Percentiles rank a stretch among this genome's conserved stretches.
phyloP scores from a whole-genome alignment of 2,888 invertebrate species.

The Drosophila multiciliata region DNA sequence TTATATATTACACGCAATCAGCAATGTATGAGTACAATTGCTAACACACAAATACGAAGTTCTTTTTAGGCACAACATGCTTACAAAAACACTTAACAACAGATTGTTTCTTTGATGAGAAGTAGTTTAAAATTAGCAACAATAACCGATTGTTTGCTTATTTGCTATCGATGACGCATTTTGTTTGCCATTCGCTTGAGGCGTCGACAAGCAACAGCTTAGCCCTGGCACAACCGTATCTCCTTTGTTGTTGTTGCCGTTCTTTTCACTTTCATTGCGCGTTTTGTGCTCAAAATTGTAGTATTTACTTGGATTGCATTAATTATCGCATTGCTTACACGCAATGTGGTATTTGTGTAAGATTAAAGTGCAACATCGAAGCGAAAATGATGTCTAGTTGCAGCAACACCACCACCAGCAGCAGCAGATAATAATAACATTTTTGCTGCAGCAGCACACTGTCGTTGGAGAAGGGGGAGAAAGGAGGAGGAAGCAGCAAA shows the following conservation, averaged over 20 bases:
- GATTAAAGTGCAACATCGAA: slow-evolving; percentile 26
- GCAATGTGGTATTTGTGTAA: slow-evolving; percentile 43
- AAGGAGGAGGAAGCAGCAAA: slow-evolving; percentile 46
- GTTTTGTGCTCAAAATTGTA: slow-evolving; percentile 49
- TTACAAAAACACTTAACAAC: not conserved
- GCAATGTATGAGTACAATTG: not conserved
- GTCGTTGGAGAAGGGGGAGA: slow-evolving; percentile 15
- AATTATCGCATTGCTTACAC: slow-evolving; percentile 35
- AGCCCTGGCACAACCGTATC: slow-evolving; percentile 43
- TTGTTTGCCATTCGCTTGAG: slow-evolving; percentile 33
- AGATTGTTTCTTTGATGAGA: not conserved
- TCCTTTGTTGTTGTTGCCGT: slow-evolving; percentile 55
- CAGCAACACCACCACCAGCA: slow-evolving; percentile 45
- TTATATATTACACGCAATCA: not conserved
- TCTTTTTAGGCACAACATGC: not conserved
- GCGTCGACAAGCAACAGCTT: not conserved
- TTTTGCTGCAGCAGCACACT: slow-evolving; percentile 30
- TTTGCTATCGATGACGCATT: slow-evolving; percentile 31
- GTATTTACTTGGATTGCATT: slow-evolving; percentile 50
- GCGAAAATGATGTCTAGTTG: slow-evolving; percentile 61
- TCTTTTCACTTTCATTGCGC: slow-evolving; percentile 74
- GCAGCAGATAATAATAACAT: slow-evolving; percentile 64
- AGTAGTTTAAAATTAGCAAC: not conserved
- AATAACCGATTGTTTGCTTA: slow-evolving; percentile 7
- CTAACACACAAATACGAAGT: not conserved